Conservation (phyloP, 2,888 invertebrate species). For the Acanthosepion esculentum region DNA sequence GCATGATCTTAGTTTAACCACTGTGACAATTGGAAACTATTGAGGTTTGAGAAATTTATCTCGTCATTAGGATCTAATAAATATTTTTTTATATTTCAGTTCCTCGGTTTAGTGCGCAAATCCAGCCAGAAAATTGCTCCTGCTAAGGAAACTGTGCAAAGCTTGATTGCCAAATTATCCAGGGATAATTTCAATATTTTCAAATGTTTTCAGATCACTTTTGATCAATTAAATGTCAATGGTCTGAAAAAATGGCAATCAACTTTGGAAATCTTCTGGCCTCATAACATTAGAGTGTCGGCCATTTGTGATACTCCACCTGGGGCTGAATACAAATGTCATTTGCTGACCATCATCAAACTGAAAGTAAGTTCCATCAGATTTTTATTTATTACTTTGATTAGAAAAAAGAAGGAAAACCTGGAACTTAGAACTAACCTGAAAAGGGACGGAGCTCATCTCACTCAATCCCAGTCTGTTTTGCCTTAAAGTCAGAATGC, state of each 20-base stretch:
- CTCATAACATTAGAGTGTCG: slow-evolving; percentile 52
- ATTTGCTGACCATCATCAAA: slow-evolving; percentile 54
- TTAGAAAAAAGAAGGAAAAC: no score
- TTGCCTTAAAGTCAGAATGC: no score
- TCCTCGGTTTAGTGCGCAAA: not conserved
- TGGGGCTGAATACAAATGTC: slow-evolving; percentile 53
- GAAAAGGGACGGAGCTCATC: no score
- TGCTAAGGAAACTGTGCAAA: not conserved
- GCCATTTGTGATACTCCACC: slow-evolving; percentile 50
- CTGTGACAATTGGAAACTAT: no score
- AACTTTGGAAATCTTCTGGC: slow-evolving; percentile 53
- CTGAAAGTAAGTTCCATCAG: slow-evolving; percentile 54
- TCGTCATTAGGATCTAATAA: not conserved
- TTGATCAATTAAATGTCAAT: not conserved
- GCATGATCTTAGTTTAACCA: no score
- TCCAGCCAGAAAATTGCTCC: not conserved
- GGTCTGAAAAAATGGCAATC: slow-evolving; percentile 51
- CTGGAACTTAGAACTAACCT: no score
- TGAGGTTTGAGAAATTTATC: no score
- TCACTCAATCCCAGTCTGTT: no score
- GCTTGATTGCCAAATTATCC: not conserved
- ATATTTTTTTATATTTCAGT: not conserved
- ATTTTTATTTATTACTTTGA: not conserved
- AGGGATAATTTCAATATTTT: not conserved
- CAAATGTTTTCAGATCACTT: not conserved